phyloP scores from a whole-genome alignment of 2,888 invertebrate genomes.

The Pocota personata region DNA sequence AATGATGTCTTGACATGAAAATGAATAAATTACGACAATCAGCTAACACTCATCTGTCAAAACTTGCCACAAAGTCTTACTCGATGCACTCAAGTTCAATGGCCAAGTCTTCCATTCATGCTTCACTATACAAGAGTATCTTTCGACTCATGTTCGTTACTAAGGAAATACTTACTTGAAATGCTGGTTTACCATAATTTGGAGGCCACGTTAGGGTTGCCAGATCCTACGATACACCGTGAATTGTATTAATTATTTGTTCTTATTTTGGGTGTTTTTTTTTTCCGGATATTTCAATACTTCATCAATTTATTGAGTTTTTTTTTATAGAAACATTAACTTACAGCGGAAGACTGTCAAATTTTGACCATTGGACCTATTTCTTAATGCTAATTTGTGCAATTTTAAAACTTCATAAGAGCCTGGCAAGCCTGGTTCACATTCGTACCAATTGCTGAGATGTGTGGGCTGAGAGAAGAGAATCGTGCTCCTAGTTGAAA shows the following conservation, averaged over 20 bases:
- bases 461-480: neutral
- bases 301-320: too few species aligned
- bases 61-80: slow-evolving; percentile 20
- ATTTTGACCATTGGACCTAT: too few species aligned
- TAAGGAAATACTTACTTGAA: slow-evolving; percentile 22
- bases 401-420: neutral
- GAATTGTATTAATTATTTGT: too few species aligned
- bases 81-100: slow-evolving; percentile 57
- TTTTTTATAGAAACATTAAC: too few species aligned
- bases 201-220: neutral
- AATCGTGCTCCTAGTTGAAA: slow-evolving; percentile 5
- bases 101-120: slow-evolving; percentile 35
- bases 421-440: neutral
- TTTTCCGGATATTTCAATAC: too few species aligned
- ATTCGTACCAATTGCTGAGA: neutral
- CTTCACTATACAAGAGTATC: neutral
- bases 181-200: slow-evolving; percentile 27
- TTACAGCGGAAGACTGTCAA: too few species aligned
- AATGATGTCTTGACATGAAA: slow-evolving; percentile 39
- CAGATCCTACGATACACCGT: neutral
- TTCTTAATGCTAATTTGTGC: too few species aligned
- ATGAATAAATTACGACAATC: slow-evolving; percentile 50
- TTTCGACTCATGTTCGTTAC: neutral
- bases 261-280: too few species aligned
- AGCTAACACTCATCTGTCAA: slow-evolving; percentile 13